Conservation (phyloP, 2,113 vertebrate genomes). For the Harpagus bidentatus region DNA sequence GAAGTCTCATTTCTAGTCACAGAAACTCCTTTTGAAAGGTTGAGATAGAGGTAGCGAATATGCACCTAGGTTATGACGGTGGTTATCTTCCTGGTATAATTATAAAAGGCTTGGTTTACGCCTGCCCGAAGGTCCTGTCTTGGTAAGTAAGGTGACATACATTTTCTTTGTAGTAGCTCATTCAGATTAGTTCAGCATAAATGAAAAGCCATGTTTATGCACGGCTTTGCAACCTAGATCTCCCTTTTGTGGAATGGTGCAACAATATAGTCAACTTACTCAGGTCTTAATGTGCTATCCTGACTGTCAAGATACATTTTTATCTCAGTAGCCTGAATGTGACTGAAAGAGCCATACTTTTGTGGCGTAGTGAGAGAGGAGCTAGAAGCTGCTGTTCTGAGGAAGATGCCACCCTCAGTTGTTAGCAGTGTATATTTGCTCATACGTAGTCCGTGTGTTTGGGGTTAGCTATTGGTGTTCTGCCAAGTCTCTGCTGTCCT, state of each 20-base stretch:
- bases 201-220: background rate
- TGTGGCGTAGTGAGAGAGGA: background rate
- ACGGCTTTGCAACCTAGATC: background rate
- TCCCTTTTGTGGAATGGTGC: background rate
- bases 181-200: background rate
- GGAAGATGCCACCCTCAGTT: background rate
- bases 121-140: background rate
- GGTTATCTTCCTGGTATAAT: background rate
- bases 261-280: background rate
- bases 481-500: background rate
- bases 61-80: background rate
- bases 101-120: background rate
- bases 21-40: background rate
- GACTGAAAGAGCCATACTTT: background rate
- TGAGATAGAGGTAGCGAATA: background rate
- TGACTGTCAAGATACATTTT: background rate
- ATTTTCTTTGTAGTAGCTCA: background rate
- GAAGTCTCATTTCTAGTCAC: background rate
- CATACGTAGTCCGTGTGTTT: fast-evolving
- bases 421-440: background rate
- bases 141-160: background rate
- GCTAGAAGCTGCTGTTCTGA: background rate
- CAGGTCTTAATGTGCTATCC: background rate
- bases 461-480: background rate
- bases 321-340: background rate